Conservation (phyloP, 2,797 vertebrate genomes). For the Rhynchonycteris naso region DNA sequence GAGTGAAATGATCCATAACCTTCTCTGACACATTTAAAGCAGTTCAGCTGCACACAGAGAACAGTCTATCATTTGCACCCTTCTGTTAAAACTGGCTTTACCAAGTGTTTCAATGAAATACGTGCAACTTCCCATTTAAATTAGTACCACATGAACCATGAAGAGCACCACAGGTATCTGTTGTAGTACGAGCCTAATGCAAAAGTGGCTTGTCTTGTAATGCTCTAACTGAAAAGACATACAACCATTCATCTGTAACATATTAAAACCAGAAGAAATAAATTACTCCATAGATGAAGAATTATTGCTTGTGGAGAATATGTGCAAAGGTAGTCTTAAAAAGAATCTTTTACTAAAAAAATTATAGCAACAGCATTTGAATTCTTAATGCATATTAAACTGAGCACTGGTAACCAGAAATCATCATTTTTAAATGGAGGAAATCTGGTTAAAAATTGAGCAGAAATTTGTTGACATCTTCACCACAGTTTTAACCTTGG, state of each 20-base stretch:
- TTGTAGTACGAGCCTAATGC: constrained; percentile 89
- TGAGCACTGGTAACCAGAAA: constrained; percentile 84
- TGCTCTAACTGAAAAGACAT: constrained; percentile 93
- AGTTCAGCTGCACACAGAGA: constrained; percentile 89
- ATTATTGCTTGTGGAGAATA: constrained; percentile 92
- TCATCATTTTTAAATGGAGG: constrained; percentile 86
- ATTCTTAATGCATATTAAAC: constrained; percentile 90
- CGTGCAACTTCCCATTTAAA: constrained; percentile 99
- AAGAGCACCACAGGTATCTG: constrained; percentile 98
- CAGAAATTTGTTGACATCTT: constrained; percentile 82
- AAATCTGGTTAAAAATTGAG: constrained; percentile 85
- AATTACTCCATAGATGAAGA: constrained; percentile 97
- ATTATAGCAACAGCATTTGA: constrained; percentile 89
- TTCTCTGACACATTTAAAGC: constrained; percentile 91
- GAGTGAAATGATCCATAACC: constrained; percentile 95
- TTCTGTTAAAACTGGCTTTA: constrained; percentile 92
- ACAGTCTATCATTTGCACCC: constrained; percentile 96
- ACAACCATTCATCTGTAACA: constrained; percentile 96
- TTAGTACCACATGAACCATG: constrained; percentile 99
- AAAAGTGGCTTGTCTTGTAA: constrained; percentile 91
- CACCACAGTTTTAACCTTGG: constrained; percentile 75
- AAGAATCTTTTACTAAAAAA: constrained; percentile 91
- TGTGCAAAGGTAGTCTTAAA: constrained; percentile 90
- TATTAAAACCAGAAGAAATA: constrained; percentile 99
- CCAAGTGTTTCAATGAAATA: constrained; percentile 98